These are phyloP conservation scores for Ochropleura leucogaster DNA, from an alignment of 2,888 invertebrate genomes.

Conservation along the genomic window DNA sequence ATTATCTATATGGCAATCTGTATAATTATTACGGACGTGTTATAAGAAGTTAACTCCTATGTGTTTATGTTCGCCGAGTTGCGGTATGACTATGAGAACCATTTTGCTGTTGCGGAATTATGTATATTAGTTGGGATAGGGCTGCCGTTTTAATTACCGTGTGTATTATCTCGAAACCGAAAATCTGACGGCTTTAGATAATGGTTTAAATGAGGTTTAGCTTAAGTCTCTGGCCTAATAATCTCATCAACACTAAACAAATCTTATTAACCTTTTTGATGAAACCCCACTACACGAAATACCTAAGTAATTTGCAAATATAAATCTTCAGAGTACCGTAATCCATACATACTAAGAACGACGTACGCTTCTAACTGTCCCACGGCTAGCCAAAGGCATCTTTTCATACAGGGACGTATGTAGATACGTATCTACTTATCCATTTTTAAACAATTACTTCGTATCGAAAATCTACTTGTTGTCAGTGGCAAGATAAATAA, in stretches of 20 bases:
- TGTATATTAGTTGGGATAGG: constrained; percentile 37
- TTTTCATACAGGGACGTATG: no score
- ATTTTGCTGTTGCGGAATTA: constrained; percentile 47
- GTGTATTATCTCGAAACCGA: background rate
- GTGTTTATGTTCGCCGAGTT: constrained; percentile 52
- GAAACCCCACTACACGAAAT: background rate
- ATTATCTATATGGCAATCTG: constrained; percentile 79
- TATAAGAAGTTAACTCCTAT: constrained; percentile 68
- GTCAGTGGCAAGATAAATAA: constrained; percentile 35
- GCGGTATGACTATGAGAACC: constrained; percentile 43
- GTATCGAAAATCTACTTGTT: constrained; percentile 11
- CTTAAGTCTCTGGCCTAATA: background rate
- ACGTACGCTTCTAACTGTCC: no score
- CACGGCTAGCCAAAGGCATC: no score
- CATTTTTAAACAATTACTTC: constrained; percentile 14
- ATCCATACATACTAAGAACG: background rate
- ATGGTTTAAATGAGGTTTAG: background rate
- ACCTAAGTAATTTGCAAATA: background rate
- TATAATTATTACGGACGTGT: constrained; percentile 76
- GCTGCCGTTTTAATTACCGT: constrained; percentile 27
- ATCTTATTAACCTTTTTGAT: background rate
- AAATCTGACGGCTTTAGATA: constrained; percentile 3
- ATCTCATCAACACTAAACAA: background rate
- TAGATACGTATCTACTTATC: background rate
- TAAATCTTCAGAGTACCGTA: background rate